Evolutionary conservation across 2,797 vertebrate species (phyloP).

Genomic region (Centropyge bicolor): DNA sequence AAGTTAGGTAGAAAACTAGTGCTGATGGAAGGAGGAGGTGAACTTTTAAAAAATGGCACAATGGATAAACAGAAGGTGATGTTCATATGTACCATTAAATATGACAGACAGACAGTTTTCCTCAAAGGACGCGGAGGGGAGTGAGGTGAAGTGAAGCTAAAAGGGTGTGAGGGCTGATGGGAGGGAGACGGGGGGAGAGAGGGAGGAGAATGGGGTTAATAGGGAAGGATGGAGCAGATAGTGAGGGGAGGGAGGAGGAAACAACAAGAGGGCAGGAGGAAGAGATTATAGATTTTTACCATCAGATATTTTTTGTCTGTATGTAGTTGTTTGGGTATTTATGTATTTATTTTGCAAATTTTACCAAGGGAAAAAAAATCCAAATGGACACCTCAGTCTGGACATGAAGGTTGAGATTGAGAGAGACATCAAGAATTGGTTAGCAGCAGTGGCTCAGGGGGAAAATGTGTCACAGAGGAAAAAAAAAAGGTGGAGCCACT

Average conservation of each 20-base stretch:
- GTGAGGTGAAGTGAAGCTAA: slow-evolving; percentile 52
- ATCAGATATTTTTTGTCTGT: too few species aligned
- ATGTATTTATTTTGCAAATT: background rate
- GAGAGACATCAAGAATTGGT: slow-evolving; percentile 22
- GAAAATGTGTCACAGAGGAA: slow-evolving; percentile 36
- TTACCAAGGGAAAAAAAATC: background rate
- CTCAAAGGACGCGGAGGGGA: slow-evolving; percentile 25
- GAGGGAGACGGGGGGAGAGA: background rate
- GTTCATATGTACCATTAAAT: slow-evolving; percentile 16
- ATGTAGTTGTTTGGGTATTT: background rate
- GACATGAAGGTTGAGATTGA: slow-evolving; percentile 28
- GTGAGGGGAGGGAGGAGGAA: background rate
- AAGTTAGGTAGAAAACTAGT: too few species aligned
- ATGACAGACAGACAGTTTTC: background rate
- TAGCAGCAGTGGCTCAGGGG: slow-evolving; percentile 26
- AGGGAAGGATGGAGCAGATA: slow-evolving; percentile 14
- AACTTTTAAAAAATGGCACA: background rate
- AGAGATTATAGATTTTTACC: too few species aligned
- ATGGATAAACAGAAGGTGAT: slow-evolving; percentile 10
- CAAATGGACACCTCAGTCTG: slow-evolving; percentile 6
- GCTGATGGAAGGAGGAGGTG: background rate
- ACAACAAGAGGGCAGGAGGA: background rate
- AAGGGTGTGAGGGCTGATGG: slow-evolving; percentile 43
- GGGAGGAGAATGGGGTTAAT: slow-evolving; percentile 40
- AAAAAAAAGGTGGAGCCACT: slow-evolving; percentile 23